Conservation (phyloP, 2,888 invertebrate species). For the Thysanoteuthis rhombus region DNA sequence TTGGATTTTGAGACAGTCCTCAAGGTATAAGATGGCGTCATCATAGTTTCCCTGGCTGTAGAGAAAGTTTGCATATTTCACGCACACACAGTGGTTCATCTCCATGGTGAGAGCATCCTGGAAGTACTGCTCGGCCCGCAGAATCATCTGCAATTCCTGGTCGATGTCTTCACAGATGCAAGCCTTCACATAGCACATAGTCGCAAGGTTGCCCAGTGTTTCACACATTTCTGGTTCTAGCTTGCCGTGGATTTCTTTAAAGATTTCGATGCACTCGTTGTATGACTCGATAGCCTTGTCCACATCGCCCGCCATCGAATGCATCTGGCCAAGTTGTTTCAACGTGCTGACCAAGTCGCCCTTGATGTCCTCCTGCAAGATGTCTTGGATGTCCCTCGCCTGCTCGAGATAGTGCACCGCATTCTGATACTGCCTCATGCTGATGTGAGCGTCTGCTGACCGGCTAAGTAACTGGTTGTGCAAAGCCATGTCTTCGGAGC, state of each 20-base stretch:
- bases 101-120: constrained; percentile 61
- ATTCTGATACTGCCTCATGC: constrained; percentile 63
- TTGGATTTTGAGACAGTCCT: constrained; percentile 50
- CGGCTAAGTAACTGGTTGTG: constrained; percentile 65
- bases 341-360: constrained; percentile 63
- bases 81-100: constrained; percentile 55
- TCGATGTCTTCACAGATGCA: constrained; percentile 60
- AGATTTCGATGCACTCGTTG: constrained; percentile 62
- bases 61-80: constrained; percentile 64
- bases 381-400: constrained; percentile 64
- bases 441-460: constrained; percentile 64
- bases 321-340: constrained; percentile 63
- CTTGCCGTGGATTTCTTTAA: constrained; percentile 57
- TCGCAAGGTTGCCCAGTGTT: constrained; percentile 61
- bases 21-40: constrained; percentile 58
- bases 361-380: constrained; percentile 64
- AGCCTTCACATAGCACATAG: constrained; percentile 66
- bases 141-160: constrained; percentile 58
- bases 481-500: constrained; percentile 60
- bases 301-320: constrained; percentile 64
- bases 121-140: constrained; percentile 60
- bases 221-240: constrained; percentile 61
- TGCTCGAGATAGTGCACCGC: constrained; percentile 64
- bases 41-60: constrained; percentile 63
- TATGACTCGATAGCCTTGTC: constrained; percentile 66